These are phyloP conservation scores for Camponotus fellah DNA, from an alignment of 2,888 invertebrate species.

Conservation along the genomic window DNA sequence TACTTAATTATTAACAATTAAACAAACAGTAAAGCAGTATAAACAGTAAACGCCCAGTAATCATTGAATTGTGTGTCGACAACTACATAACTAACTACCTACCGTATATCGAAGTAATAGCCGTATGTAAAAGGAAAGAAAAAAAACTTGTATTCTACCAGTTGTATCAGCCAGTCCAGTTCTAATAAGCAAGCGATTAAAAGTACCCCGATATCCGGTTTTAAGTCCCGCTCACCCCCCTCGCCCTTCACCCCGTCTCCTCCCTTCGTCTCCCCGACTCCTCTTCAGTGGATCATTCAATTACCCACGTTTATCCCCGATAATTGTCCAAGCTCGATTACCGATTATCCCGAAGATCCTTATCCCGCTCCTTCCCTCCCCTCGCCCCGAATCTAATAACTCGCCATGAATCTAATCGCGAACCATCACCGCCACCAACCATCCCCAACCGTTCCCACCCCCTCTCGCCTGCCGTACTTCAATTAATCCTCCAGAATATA, in stretches of 20 bases:
- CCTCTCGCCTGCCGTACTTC: constrained; percentile 6
- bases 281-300: constrained; percentile 64
- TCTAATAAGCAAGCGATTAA: constrained; percentile 85
- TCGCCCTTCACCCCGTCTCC: neutral
- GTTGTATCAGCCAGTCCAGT: constrained; percentile 85
- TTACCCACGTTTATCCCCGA: constrained; percentile 56
- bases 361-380: constrained; percentile 48
- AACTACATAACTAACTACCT: constrained; percentile 86
- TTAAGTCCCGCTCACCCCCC: constrained; percentile 60
- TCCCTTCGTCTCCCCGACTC: neutral
- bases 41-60: constrained; percentile 85
- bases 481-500: constrained; percentile 65
- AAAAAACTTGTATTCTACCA: constrained; percentile 85
- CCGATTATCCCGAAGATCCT: constrained; percentile 65
- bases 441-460: neutral
- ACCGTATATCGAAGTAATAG: constrained; percentile 86
- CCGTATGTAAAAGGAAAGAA: constrained; percentile 85
- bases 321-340: constrained; percentile 66
- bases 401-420: constrained; percentile 61
- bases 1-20: constrained; percentile 86
- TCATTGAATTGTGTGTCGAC: constrained; percentile 86
- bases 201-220: constrained; percentile 73
- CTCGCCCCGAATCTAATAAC: constrained; percentile 53
- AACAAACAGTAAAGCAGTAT: constrained; percentile 86
- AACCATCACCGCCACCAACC: neutral